Evolutionary conservation across 2,888 invertebrate species (phyloP).

Genomic region (Plebejus anna): DNA sequence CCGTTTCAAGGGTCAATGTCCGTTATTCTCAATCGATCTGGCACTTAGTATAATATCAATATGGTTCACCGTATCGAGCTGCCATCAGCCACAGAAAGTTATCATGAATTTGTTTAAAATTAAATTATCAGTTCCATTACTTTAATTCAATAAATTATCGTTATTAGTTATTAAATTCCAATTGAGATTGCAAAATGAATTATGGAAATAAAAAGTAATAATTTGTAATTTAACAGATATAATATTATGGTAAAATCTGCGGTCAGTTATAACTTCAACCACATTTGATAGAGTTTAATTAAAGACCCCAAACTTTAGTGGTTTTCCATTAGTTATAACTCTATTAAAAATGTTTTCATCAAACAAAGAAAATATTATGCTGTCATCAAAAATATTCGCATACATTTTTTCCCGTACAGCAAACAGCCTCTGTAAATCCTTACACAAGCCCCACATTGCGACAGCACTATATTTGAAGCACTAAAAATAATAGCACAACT

Average conservation of each 20-base stretch:
- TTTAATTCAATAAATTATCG: background rate
- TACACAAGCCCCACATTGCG: constrained; percentile 26
- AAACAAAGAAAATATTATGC: background rate
- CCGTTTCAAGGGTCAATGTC: too few relatives aligned
- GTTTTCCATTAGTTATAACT: background rate
- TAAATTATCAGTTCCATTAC: background rate
- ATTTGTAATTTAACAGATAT: background rate
- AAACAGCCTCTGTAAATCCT: constrained; percentile 31
- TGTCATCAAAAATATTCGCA: constrained; percentile 9
- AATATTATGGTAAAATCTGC: background rate
- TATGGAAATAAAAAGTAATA: background rate
- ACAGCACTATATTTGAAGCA: constrained; percentile 31
- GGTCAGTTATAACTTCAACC: background rate
- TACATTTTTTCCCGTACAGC: constrained; percentile 20
- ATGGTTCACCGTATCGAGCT: background rate
- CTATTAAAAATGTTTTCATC: background rate
- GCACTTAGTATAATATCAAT: background rate
- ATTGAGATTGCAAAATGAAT: background rate
- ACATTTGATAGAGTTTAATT: background rate
- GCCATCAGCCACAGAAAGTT: background rate
- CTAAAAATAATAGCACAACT: constrained; percentile 36
- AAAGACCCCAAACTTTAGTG: background rate
- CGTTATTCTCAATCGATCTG: too few relatives aligned
- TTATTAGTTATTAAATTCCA: too few relatives aligned
- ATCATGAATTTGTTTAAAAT: background rate